Conservation (phyloP, 2,888 invertebrate genomes). For the Andrena camellia region DNA sequence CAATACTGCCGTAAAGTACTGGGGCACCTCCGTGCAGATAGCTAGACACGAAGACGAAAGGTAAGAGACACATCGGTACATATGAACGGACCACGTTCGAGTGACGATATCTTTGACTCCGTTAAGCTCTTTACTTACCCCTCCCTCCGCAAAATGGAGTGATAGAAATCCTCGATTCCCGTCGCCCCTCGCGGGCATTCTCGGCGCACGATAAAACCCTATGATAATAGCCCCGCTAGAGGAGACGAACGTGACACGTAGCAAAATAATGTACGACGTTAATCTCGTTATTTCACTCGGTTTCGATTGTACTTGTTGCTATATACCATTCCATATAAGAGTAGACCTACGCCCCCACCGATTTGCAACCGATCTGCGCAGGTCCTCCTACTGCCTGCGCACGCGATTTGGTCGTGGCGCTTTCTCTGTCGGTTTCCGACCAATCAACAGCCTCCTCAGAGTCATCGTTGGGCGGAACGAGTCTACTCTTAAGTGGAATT, state of each 20-base stretch:
- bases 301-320: constrained; percentile 72
- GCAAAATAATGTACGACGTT: constrained; percentile 74
- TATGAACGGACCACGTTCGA: background rate
- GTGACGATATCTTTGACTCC: constrained; percentile 3
- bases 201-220: constrained; percentile 43
- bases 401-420: no score
- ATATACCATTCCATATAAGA: no score
- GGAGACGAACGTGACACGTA: constrained; percentile 74
- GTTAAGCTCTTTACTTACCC: background rate
- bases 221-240: constrained; percentile 46
- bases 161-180: constrained; percentile 8
- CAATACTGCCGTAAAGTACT: background rate
- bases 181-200: constrained; percentile 28
- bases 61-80: background rate
- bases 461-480: no score
- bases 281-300: constrained; percentile 65
- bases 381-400: no score
- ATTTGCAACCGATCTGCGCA: no score
- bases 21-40: background rate
- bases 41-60: background rate
- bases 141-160: background rate
- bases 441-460: no score
- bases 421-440: no score
- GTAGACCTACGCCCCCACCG: no score
- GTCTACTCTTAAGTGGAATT: no score